These are phyloP conservation scores for Eupithecia pulchellata DNA, from an alignment of 2,888 invertebrate genomes.

Conservation along the genomic window DNA sequence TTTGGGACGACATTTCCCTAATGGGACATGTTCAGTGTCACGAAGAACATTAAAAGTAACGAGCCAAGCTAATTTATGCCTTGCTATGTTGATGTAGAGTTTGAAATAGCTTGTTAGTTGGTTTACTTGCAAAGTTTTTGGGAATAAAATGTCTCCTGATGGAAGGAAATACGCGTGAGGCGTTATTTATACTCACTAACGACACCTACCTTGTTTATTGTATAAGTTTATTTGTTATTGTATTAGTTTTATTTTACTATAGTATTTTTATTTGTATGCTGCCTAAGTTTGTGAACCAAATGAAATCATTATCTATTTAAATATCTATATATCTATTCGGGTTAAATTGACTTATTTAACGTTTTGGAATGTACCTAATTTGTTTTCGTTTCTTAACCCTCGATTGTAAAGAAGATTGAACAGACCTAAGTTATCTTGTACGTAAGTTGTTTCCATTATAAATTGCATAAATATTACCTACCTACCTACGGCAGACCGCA, in stretches of 20 bases:
- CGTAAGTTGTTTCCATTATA: too few species aligned
- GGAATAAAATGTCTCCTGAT: constrained; percentile 3
- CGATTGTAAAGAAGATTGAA: not conserved
- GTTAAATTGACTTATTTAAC: not conserved
- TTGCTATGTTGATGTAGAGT: not conserved
- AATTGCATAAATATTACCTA: too few species aligned
- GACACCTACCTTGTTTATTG: too few species aligned
- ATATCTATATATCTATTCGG: too few species aligned
- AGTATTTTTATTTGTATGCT: too few species aligned
- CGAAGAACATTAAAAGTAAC: constrained; percentile 18
- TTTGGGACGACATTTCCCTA: constrained; percentile 38
- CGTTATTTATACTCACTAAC: too few species aligned
- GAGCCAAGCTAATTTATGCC: not conserved
- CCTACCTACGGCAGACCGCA: too few species aligned
- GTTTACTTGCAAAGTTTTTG: constrained; percentile 7
- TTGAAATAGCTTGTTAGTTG: not conserved
- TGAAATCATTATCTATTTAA: too few species aligned
- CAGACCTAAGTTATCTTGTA: not conserved
- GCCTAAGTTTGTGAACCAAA: too few species aligned
- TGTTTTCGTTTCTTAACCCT: not conserved
- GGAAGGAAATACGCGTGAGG: not conserved
- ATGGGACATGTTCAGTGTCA: constrained; percentile 25
- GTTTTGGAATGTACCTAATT: not conserved
- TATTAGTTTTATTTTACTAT: too few species aligned
- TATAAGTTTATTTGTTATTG: too few species aligned